Base-by-base conservation (phyloP, 2,888 invertebrate genomes). In the Agriopis marginaria region DNA sequence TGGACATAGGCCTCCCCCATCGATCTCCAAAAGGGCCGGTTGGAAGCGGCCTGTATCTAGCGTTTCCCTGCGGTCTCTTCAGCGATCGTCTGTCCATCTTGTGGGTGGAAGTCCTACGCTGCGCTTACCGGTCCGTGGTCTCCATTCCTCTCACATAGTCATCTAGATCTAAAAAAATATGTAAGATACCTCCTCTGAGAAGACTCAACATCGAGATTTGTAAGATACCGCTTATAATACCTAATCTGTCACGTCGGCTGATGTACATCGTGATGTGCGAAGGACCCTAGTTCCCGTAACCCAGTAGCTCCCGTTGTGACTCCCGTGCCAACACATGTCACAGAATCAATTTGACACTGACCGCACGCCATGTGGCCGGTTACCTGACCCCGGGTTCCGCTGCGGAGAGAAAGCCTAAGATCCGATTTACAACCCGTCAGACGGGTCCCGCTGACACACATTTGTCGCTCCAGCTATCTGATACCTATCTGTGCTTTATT, bases 361-460 rank as follows among this genome's bases (percentile, higher is more conserved):
- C 63, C 67, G 64, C 67, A 42, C 51, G 53, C 64, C 75, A 72
- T 70, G 72, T 70, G 71, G 68, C 63, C 75, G 68, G 80, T 81
- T 77, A 82, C 80, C 79, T 83, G 86, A 87, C 85, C 88, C 83
- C 79, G 82, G 86, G 81, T 65, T 42, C 54, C 1, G 51, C 7
- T 6, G 72, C 74, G 72, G 74, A 75, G 79, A 74, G 79, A 79
- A 79, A 79, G 78, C 77, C 78, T 73, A 68, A 74, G 75, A 70
- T 72, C 70, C 73, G 72, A 74, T 74, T 70, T 70, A 74, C 73
- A 82, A 91, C 92, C 86, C 86, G 92, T 91, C 86, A 56, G 78
- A 90, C 92, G 85, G 83, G 90, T 90, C 79, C 79, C 79, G 79
- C 76, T 84, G 86, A 83, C 89, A 87, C 77, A 89, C 85, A 86